Base-by-base conservation (phyloP, 2,888 invertebrate species). In the Margaritifera margaritifera region DNA sequence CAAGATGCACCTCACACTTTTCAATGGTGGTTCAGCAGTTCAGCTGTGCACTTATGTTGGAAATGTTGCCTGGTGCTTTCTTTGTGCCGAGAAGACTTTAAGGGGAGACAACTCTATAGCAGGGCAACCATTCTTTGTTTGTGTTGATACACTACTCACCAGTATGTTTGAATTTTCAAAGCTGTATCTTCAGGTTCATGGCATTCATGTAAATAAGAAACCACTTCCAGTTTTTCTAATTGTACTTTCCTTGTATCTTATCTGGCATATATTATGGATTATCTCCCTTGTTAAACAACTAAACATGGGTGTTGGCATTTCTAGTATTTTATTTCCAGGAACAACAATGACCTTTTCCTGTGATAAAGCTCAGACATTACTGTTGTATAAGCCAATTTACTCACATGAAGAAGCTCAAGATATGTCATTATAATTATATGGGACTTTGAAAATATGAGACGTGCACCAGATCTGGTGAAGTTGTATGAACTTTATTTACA, bases 1-100 rank as follows among this genome's bases (percentile, higher is more conserved):
- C 91, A 27, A 90, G 92, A 55, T 87, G 85, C n/a, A 86, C 90
- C 56, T 89, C 90, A 25, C 91, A 92, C 56, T 84, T 84, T 2
- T 93, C 24, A 91, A 91, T 2, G 91, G 91, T 19, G 92, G 91
- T 80, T 92, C 91, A 64, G 83, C 69, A 62, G 74, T 67, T 92
- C 92, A 85, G 77, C 92, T 77, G 78, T 73, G 79, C 60, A 69
- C 80, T 6, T 84, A 84, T 52, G 79, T 81, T 90, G 93, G 93
- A 20, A 93, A 93, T 76, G 92, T 91, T 0, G 93, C 93, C 6
- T 93, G 92, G 92, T 92, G 92, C 2, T 93, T 93, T 77, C 81
- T 93, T 1, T 90, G 91, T 67, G 93, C 93, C 8, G 91, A 91
- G 69, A 90, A 92, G 72, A 89, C 91, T 1, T 86, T 93, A 15